These are phyloP conservation scores for Listronotus bonariensis DNA, from an alignment of 1,140 invertebrate species.

Conservation along the genomic window DNA sequence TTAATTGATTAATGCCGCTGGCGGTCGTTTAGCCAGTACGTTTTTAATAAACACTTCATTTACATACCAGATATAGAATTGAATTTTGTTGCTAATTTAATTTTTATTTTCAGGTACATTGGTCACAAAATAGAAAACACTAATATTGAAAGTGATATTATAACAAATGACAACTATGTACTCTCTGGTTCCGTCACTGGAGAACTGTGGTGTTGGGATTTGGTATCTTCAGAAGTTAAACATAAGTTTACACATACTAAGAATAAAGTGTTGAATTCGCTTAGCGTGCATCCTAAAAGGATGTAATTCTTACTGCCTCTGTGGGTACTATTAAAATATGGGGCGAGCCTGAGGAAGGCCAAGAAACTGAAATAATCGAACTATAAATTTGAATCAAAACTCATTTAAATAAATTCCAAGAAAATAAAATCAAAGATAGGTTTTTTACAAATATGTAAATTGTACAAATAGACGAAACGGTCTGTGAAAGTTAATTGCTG, in stretches of 20 bases:
- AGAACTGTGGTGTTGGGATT: conserved; percentile 84
- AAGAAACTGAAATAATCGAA: too few species aligned
- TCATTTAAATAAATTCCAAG: too few species aligned
- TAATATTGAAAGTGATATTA: conserved; percentile 84
- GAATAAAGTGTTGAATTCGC: conserved; percentile 65
- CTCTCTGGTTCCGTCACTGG: conserved; percentile 89
- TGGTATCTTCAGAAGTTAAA: conserved; percentile 72
- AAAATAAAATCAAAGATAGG: too few species aligned
- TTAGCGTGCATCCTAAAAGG: conserved; percentile 74
- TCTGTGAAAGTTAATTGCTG: too few species aligned
- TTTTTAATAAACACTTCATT: too few species aligned
- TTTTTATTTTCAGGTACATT: conserved; percentile 63
- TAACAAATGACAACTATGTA: conserved; percentile 79
- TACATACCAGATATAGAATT: too few species aligned
- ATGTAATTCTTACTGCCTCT: conserved; percentile 69
- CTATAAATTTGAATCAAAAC: too few species aligned
- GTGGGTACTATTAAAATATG: conserved; percentile 68
- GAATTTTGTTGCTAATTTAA: neutral
- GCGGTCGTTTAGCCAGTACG: too few species aligned
- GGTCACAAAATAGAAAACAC: conserved; percentile 82
- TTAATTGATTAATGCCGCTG: too few species aligned
- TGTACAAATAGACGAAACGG: too few species aligned
- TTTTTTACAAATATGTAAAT: too few species aligned
- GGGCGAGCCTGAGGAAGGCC: conserved; percentile 18
- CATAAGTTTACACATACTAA: conserved; percentile 57